Base-by-base conservation (phyloP, 1,140 invertebrate genomes). In the Phortica variegata region DNA sequence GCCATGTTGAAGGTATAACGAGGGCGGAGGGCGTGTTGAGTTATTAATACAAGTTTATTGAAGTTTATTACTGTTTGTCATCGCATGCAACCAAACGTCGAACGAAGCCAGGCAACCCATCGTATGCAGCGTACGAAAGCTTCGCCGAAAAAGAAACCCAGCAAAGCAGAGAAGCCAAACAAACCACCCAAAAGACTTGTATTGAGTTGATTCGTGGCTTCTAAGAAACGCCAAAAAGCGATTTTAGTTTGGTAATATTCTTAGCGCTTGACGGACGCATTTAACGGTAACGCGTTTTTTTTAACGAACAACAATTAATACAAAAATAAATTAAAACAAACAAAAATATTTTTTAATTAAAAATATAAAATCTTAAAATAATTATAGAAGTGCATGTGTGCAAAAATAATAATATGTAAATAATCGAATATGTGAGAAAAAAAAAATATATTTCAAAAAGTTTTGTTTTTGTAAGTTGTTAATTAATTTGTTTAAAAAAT, bases 61-160 rank as follows among this genome's bases (percentile, higher is more conserved):
- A 65, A 68, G 65, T 65, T 68, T 69, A 68, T 65, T 65, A 58
- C 49, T 17, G 56, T 46, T 68, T 68, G 65, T 68, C 65, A 65
- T 58, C 65, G 49, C 65, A 68, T 69, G 60, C 58, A 61, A 62
- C 42, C 55, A 41, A 29, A 26, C 18, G 23, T 42, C 37, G 42
- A 32, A 19, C 43, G 47, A 48, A n/a, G n/a, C n/a, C n/a, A n/a
- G n/a, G n/a, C n/a, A n/a, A n/a, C n/a, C n/a, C n/a, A n/a, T n/a
- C n/a, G n/a, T n/a, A n/a, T n/a, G n/a, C n/a, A n/a, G n/a, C n/a
- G n/a, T n/a, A n/a, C n/a, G n/a, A n/a, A n/a, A n/a, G n/a, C n/a
- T n/a, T n/a, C n/a, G n/a, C 31, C 52, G 42, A 51, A 58, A 49
- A 44, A 49, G 43, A 36, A 26, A 18, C 40, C 17, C 18, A 17